These are phyloP conservation scores for Leucophora obtusa DNA, from an alignment of 2,888 invertebrate species.

Conservation along the genomic window DNA sequence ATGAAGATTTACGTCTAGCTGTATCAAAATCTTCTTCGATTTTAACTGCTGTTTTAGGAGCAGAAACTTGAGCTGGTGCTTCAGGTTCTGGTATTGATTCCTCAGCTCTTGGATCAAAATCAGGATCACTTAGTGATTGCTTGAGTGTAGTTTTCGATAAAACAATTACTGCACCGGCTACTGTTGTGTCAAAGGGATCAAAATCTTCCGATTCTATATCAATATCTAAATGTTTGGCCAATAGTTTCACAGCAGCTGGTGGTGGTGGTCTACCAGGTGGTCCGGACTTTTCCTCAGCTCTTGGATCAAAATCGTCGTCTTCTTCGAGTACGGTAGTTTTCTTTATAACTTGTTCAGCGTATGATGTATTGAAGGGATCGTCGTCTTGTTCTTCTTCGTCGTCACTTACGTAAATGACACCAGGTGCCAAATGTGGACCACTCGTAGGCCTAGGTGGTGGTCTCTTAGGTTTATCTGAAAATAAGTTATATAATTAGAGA, in stretches of 20 bases:
- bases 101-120: constrained; percentile 89
- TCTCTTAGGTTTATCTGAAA: constrained; percentile 74
- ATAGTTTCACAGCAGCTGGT: constrained; percentile 63
- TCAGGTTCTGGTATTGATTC: constrained; percentile 65
- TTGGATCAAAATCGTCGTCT: constrained; percentile 82
- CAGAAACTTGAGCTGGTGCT: constrained; percentile 29
- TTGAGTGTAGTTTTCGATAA: constrained; percentile 81
- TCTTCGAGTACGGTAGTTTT: constrained; percentile 76
- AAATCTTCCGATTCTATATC: constrained; percentile 80
- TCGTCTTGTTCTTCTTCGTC: constrained; percentile 81
- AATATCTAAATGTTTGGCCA: constrained; percentile 67
- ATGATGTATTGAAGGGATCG: constrained; percentile 91
- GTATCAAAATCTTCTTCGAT: constrained; percentile 75
- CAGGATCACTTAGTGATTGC: constrained; percentile 84
- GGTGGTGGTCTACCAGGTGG: constrained; percentile 65
- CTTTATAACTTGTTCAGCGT: constrained; percentile 86
- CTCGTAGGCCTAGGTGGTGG: constrained; percentile 75
- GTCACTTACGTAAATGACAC: constrained; percentile 73
- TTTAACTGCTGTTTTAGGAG: constrained; percentile 63
- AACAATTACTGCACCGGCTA: constrained; percentile 84
- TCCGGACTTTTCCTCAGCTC: constrained; percentile 81
- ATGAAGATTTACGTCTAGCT: constrained; percentile 81
- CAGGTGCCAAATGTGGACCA: constrained; percentile 75
- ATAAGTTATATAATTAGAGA: neutral
- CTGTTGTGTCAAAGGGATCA: constrained; percentile 93